Conservation (phyloP, 2,113 vertebrate genomes). For the Tichodroma muraria region DNA sequence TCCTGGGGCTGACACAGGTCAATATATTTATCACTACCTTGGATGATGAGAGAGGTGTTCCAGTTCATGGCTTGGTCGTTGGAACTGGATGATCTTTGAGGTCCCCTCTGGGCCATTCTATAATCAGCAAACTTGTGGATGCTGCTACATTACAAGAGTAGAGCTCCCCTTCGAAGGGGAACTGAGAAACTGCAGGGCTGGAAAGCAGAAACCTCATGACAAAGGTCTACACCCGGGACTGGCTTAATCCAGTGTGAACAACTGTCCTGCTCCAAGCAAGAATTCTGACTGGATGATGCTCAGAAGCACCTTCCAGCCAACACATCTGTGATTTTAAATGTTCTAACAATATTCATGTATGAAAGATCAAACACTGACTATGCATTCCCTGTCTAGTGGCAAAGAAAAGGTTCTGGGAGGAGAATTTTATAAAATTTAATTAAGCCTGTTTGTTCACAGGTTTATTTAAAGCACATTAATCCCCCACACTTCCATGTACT, state of each 20-base stretch:
- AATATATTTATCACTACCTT: background rate
- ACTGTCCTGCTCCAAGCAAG: background rate
- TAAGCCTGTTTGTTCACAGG: background rate
- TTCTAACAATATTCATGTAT: background rate
- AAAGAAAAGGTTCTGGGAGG: background rate
- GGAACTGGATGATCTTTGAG: background rate
- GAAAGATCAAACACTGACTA: background rate
- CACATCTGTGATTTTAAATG: background rate
- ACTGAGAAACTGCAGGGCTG: background rate
- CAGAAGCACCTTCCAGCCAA: background rate
- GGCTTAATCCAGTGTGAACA: background rate
- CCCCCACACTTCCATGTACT: background rate
- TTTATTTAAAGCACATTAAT: background rate
- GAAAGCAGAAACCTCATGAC: background rate
- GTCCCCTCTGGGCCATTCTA: background rate
- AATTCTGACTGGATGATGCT: background rate
- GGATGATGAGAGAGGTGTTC: background rate
- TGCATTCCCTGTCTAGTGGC: background rate
- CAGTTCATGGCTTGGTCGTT: background rate
- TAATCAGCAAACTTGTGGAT: background rate
- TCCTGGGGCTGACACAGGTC: background rate
- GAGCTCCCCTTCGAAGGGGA: background rate
- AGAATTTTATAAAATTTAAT: background rate
- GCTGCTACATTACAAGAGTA: accelerated
- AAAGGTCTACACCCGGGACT: background rate